These are phyloP conservation scores for Drosophila bunnanda DNA, from an alignment of 2,888 invertebrate genomes.

Conservation along the genomic window DNA sequence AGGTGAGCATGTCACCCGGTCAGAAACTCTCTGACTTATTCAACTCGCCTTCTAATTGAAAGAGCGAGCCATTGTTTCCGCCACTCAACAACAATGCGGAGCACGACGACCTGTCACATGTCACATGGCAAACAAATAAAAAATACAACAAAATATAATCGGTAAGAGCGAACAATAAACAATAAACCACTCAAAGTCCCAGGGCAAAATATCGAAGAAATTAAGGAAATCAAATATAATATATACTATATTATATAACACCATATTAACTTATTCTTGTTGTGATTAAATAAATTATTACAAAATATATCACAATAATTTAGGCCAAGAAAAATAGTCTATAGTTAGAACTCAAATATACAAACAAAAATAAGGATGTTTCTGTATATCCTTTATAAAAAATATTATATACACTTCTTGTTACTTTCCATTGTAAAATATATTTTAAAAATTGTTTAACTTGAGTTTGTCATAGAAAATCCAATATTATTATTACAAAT, in stretches of 20 bases:
- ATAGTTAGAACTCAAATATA: no score
- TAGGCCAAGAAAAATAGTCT: no score
- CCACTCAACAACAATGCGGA: slow-evolving; percentile 13
- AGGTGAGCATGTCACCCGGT: slow-evolving; percentile 63
- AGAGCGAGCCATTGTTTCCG: slow-evolving; percentile 48
- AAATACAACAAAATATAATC: slow-evolving; percentile 21
- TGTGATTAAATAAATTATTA: no score
- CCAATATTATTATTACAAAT: no score
- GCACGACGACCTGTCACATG: slow-evolving; percentile 70
- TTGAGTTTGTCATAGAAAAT: no score
- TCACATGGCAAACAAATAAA: slow-evolving; percentile 50
- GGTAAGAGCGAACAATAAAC: slow-evolving; percentile 11
- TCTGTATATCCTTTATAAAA: no score
- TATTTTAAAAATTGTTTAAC: no score
- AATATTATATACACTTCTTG: no score
- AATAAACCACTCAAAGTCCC: slow-evolving; percentile 49
- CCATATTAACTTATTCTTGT: no score
- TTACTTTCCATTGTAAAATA: no score
- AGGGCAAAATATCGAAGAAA: background rate
- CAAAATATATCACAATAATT: no score
- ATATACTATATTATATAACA: background rate
- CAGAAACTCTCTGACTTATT: slow-evolving; percentile 49
- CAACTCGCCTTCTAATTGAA: slow-evolving; percentile 66
- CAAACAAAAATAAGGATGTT: no score
- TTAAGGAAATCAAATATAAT: background rate